Evolutionary conservation across 2,888 invertebrate genomes (phyloP), one percentile per base, ranked within the genome.

Genomic region (Eristalis intricaria): DNA sequence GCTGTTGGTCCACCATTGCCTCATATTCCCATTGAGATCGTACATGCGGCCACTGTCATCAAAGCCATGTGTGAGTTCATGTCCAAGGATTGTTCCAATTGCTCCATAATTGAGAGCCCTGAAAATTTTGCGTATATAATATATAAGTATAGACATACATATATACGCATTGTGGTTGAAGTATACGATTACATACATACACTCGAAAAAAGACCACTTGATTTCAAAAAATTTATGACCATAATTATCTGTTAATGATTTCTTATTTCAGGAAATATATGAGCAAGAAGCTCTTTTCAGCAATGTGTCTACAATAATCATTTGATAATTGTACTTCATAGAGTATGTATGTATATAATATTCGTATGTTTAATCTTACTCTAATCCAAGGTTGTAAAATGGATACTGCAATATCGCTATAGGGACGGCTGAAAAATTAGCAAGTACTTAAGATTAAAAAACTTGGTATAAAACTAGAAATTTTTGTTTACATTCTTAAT

Each of bases 1-100:
- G 61, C 94, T 93, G 89, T 97, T 96, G 1, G 96, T 95, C 98
- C 98, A 98, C 98, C 98, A 98, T 84, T 97, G 96, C n/a, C 96
- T 93, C 90, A 97, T 94, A 92, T 97, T 97, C 13, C 98, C 98
- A 89, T 95, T 94, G 90, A 96, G 96, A 91, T 98, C 98, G 90
- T 96, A 98, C 90, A 96, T 96, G 68, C 97, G 95, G 15, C 98
- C 93, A 84, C 91, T 93, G 84, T 93, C 93, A 84, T 93, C 93
- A 76, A 93, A 93, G 3, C 95, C 95, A 90, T 95, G 95, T 3
- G 95, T 95, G 77, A 95, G 93, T 91, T 95, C 97, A 90, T 97
- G 97, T 1, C 97, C 97, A 65, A 97, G 93, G 79, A 97, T 95
- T 0, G 96, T 94, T 2, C 97, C 97, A 89, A 97, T 95, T 0